Evolutionary conservation across 1,140 invertebrate species (phyloP), one percentile per base, ranked within the genome.

Genomic region (Daktulosphaira vitifoliae): DNA sequence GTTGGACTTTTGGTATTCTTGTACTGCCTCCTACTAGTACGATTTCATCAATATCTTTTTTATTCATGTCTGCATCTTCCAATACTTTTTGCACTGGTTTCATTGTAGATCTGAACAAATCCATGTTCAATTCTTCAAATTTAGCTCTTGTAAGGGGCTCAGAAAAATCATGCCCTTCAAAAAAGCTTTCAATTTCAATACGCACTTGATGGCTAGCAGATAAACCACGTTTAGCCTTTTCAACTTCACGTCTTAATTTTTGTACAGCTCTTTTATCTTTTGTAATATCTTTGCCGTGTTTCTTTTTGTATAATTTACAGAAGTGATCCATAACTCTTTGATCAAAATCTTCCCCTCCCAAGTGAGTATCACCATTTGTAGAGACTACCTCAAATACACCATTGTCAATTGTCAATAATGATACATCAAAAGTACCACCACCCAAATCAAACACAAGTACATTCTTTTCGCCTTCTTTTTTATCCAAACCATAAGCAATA

Each of bases 381-480:
- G 97, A 89, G 16, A 98, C 89, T 54, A 90, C 89, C 74, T 88
- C 85, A 76, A 88, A 89, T 2, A 88, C 95, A 68, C 97, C 97
- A 72, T 98, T 97, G 73, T 99, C 97, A 72, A 99, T 99, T 66
- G 96, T 99, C 20, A 99, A 81, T 13, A 99, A 81, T 65, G 96
- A 98, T 0, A 99, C 97, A 79, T 99, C 97, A 73, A 99, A 99
- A 70, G 97, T 99, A 79, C 97, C 97, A 80, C 97, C 97, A 74
- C 97, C 97, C 75, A 99, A 82, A 82, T 99, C 97, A 76, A 98
- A 99, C 1, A 99, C 96, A 33, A 99, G 79, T 38, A 99, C 93
- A 72, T 99, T 99, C 79, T 97, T 97, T 76, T 99, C 96, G 16
- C 96, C 95, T 67, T 97, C 94, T 75, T 95, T 97, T 78, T 99